Evolutionary conservation across 2,113 vertebrate genomes (phyloP), one percentile per base, ranked within the genome.

Genomic region (Trichomycterus rosablanca): DNA sequence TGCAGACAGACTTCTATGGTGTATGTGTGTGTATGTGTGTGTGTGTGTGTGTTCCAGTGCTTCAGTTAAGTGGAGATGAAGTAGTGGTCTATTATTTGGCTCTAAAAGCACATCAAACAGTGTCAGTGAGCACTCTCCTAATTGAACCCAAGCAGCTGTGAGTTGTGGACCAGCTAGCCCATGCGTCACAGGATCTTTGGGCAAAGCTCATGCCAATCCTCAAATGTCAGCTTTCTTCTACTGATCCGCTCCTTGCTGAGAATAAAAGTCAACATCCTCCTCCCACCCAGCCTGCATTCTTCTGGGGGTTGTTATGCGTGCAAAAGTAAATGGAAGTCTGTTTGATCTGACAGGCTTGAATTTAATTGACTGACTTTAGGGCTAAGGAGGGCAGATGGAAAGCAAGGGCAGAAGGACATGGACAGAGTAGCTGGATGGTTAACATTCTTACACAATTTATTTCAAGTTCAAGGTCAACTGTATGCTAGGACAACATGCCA

Each of bases 301-400:
- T 73, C 51, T 59, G 56, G 73, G 74, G 60, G 68, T 63, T 74
- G 66, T 80, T 76, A 65, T 65, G 52, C 40, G 60, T 67, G 59
- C 56, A 18, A 67, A 60, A 76, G 59, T 61, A 66, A 65, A 59
- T 59, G 60, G 56, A 67, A 56, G 66, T 63, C 72, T 68, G 73
- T 85, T 83, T 84, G 78, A 84, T 81, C 77, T 79, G 75, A 82
- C 78, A 78, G 66, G 69, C 70, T 75, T 76, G 71, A 77, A 78
- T 76, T 79, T 73, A 82, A 84, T 81, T 79, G 73, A 74, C 68
- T 76, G 66, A 70, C 77, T 80, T n/a, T 74, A 72, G 76, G 53
- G 42, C 73, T 71, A 51, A 46, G 46, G 64, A 76, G 73, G 70
- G 75, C 68, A 76, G 67, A 63, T 44, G 53, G 70, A 71, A 32